Conservation (phyloP, 2,888 invertebrate species). For the Atethmia centrago region DNA sequence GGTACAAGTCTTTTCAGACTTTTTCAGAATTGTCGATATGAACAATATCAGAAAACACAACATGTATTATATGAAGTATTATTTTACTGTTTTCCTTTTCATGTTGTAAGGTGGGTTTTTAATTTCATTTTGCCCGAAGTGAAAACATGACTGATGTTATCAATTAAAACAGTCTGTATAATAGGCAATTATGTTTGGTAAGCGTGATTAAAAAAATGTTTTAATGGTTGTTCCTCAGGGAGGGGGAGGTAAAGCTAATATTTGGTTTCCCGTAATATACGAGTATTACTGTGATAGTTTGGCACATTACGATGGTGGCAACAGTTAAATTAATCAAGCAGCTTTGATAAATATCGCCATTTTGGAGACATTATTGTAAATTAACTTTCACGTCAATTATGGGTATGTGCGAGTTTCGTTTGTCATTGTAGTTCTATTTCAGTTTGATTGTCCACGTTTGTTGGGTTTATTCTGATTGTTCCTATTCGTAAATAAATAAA, state of each 20-base stretch:
- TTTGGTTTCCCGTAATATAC: conserved; percentile 55
- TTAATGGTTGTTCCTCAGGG: conserved; percentile 40
- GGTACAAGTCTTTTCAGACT: neutral
- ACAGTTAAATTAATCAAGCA: conserved; percentile 73
- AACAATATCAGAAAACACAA: neutral
- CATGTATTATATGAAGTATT: neutral
- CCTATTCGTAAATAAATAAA: neutral
- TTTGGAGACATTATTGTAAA: conserved; percentile 68
- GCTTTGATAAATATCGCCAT: conserved; percentile 69
- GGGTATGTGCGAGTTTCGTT: conserved; percentile 34
- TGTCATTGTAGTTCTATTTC: conserved; percentile 8
- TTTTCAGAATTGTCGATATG: neutral
- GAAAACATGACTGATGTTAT: conserved; percentile 38
- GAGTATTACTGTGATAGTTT: conserved; percentile 60
- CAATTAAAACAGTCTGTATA: conserved; percentile 27
- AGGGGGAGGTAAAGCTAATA: conserved; percentile 31
- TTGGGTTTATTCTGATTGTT: neutral
- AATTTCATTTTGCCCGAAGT: conserved; percentile 20
- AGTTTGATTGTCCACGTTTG: neutral
- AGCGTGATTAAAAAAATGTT: conserved; percentile 45
- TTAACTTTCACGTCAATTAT: conserved; percentile 54
- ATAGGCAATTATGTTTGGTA: conserved; percentile 26
- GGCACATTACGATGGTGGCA: conserved; percentile 58
- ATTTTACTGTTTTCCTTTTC: conserved; percentile 18
- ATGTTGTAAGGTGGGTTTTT: conserved; percentile 1